Conservation (phyloP, 2,113 vertebrate species). For the Microtus richardsoni region DNA sequence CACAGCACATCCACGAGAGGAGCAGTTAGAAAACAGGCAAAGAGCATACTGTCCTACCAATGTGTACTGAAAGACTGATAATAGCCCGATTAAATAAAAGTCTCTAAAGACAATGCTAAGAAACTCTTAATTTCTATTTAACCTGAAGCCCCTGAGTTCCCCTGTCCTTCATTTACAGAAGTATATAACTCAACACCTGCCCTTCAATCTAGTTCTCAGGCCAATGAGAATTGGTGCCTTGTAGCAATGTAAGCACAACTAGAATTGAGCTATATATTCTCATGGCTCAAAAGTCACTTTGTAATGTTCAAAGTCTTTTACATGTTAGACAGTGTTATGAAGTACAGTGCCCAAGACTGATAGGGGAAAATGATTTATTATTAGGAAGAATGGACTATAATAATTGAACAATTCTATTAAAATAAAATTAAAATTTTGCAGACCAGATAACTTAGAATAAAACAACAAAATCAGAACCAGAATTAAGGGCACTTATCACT, state of each 20-base stretch:
- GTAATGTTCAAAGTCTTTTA: slow-evolving; percentile 3
- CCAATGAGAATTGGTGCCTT: not conserved
- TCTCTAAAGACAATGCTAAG: not conserved
- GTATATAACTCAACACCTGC: not conserved
- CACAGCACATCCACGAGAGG: not conserved
- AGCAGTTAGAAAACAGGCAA: not conserved
- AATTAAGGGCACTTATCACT: not conserved
- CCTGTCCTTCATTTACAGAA: not conserved
- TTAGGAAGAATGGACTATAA: not conserved
- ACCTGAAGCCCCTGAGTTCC: not conserved
- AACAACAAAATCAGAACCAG: not conserved
- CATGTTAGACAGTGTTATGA: not conserved
- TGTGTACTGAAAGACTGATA: not conserved
- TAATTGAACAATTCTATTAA: not conserved
- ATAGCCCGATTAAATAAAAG: not conserved
- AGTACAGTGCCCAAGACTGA: not conserved
- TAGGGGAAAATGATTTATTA: not conserved
- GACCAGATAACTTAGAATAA: not conserved
- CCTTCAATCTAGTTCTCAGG: not conserved
- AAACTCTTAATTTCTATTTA: not conserved
- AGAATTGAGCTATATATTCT: not conserved
- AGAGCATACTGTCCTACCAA: not conserved
- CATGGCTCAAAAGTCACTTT: slow-evolving; percentile 22
- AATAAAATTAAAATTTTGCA: not conserved
- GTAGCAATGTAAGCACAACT: not conserved